phyloP scores from a whole-genome alignment of 2,113 vertebrate genomes.

The Parus major region DNA sequence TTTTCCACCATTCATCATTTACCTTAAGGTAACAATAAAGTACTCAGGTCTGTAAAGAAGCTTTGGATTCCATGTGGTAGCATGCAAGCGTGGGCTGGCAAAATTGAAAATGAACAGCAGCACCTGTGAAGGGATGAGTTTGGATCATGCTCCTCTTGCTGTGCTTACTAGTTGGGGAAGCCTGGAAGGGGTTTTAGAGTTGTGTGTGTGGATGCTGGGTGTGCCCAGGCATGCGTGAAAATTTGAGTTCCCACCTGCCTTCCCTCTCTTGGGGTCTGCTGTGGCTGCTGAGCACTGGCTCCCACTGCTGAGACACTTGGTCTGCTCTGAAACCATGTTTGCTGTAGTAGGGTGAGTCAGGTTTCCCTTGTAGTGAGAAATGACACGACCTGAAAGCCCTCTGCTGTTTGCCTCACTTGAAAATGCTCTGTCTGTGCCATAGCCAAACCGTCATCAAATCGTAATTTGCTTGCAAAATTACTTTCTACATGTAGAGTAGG shows the following conservation, averaged over 20 bases:
- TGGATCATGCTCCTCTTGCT: neutral
- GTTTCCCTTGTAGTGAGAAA: neutral
- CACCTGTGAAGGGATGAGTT: neutral
- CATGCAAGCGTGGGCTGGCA: neutral
- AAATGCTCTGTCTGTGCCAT: neutral
- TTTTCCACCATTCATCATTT: neutral
- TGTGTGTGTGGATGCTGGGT: neutral
- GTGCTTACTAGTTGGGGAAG: neutral
- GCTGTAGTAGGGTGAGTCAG: neutral
- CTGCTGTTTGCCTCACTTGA: neutral
- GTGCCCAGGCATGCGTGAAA: neutral
- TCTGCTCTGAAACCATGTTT: neutral
- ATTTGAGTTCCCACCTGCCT: neutral
- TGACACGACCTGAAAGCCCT: rapidly evolving
- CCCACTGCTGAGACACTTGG: neutral
- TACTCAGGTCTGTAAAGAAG: neutral
- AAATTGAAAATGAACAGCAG: neutral
- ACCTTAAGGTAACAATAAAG: neutral
- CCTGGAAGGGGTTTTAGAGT: rapidly evolving
- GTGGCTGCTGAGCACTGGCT: neutral
- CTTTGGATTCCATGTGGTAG: neutral
- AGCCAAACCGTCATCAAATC: neutral
- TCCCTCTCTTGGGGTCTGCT: neutral
- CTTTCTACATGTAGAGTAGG: neutral
- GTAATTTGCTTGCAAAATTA: neutral